phyloP scores from a whole-genome alignment of 2,888 invertebrate species.

The Eupithecia insigniata region DNA sequence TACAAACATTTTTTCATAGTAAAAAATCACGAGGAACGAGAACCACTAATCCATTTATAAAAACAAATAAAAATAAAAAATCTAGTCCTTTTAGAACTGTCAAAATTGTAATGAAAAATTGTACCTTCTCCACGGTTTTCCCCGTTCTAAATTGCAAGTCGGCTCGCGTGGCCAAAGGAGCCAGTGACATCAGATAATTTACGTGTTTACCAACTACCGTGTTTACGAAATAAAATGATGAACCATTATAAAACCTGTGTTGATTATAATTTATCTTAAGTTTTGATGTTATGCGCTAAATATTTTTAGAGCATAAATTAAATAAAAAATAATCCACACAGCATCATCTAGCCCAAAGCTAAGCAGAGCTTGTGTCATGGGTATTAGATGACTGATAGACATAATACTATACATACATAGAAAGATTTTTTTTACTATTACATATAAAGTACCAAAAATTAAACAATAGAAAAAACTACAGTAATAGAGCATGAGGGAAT shows the following conservation, averaged over 20 bases:
- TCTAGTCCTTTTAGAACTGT: not conserved
- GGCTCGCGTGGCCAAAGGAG: constrained; percentile 63
- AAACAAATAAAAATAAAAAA: not conserved
- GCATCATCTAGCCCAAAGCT: no score
- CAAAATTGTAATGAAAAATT: not conserved
- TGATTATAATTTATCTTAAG: constrained; percentile 41
- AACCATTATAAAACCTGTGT: constrained; percentile 46
- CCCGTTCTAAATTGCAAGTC: constrained; percentile 56
- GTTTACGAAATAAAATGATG: constrained; percentile 60
- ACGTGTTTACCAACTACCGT: constrained; percentile 60
- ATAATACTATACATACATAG: no score
- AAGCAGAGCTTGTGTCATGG: no score
- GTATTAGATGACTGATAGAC: no score
- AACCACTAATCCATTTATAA: no score
- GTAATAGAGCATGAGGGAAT: no score
- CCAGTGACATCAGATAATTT: constrained; percentile 65
- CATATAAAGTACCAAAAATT: no score
- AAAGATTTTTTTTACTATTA: no score
- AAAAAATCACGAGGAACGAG: not conserved
- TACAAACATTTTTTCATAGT: not conserved
- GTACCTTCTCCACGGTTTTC: constrained; percentile 17
- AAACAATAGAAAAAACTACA: no score
- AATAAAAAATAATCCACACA: no score
- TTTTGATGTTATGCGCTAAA: not conserved
- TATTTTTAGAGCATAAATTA: not conserved